Base-by-base conservation (phyloP, 2,888 invertebrate genomes). In the Craniophora ligustri region DNA sequence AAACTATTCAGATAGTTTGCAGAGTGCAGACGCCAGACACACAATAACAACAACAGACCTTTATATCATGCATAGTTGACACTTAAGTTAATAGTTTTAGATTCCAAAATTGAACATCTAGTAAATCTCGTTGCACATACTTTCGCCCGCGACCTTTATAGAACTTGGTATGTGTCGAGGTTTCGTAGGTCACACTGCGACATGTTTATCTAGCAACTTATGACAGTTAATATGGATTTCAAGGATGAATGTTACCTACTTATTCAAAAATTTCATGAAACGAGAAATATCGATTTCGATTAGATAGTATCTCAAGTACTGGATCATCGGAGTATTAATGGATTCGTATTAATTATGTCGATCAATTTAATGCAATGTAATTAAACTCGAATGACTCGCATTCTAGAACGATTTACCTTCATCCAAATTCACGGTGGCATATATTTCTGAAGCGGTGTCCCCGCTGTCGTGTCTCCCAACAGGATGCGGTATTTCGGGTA, bases 401-500 rank as follows among this genome's bases (percentile, higher is more conserved):
- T 47, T 41, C 39, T 28, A 58, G 31, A 36, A 50, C 15, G 7
- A 15, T 34, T 44, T 85, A 93, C 94, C 90, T 84, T 89, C 88
- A 76, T 92, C 90, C 59, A 93, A 81, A 71, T 95, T 96, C 11
- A 98, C 97, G 5, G 97, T 98, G 28, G 97, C 98, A 84, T 98
- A 98, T 60, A 97, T 94, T 81, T 97, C 98, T 0, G 97, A 98
- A 6, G 96, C 95, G 39, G 97, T 97, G 85, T 98, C 97, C 2
- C 96, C 95, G 61, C 92, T 90, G 72, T 94, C 94, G 62, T 93
- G 94, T 74, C 95, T 95, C 26, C 95, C 96, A 19, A 96, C 95
- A 6, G 97, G 97, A 26, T 93, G 92, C 1, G 94, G 94, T 78
- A 98, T 97, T 84, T 98, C 98, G 18, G 98, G 98, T 63, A 98